Evolutionary conservation across 2,797 vertebrate species (phyloP).

Genomic region (Platalea minor): DNA sequence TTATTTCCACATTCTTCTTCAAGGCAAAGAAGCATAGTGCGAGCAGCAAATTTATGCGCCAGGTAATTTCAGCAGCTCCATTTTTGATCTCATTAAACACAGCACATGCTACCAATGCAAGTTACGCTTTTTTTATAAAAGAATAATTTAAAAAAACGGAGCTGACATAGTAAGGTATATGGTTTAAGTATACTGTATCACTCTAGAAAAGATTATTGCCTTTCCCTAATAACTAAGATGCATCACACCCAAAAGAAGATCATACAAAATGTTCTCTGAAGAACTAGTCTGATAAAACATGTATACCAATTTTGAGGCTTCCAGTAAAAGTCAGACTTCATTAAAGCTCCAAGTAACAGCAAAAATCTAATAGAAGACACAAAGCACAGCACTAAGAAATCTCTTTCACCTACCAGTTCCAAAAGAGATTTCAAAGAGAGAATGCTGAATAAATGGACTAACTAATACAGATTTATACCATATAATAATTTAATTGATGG

Average conservation of each 20-base stretch:
- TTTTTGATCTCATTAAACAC: not conserved
- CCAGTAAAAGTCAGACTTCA: not conserved
- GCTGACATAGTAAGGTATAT: not conserved
- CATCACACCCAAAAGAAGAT: not conserved
- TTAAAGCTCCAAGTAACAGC: not conserved
- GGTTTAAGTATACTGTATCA: not conserved
- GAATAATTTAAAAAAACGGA: not conserved
- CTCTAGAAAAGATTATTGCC: not conserved
- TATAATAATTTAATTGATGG: not conserved
- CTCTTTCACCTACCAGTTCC: not conserved
- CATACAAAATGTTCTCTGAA: not conserved
- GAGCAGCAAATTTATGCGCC: not conserved
- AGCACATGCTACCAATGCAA: not conserved
- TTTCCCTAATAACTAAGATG: not conserved
- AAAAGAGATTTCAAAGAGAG: not conserved
- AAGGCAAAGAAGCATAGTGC: not conserved
- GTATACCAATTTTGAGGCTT: not conserved
- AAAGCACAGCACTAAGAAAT: not conserved
- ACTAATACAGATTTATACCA: not conserved
- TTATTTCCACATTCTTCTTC: not conserved
- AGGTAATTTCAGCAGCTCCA: not conserved
- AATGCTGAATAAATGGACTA: not conserved
- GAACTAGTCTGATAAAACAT: not conserved
- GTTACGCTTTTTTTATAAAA: not conserved
- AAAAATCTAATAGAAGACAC: not conserved